phyloP scores from a whole-genome alignment of 2,113 vertebrate species.

The Corynorhinus townsendii region DNA sequence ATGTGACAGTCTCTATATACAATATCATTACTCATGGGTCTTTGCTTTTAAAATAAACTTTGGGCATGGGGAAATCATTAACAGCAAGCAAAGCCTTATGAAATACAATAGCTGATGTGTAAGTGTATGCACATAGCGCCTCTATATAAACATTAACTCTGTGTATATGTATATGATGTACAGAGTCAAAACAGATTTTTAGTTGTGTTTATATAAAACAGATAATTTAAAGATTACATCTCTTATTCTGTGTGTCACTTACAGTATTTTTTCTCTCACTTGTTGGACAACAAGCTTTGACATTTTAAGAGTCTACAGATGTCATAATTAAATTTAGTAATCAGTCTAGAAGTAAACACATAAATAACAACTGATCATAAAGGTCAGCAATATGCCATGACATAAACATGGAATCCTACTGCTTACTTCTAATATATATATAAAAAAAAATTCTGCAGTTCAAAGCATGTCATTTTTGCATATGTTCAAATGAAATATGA shows the following conservation, averaged over 20 bases:
- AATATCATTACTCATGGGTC: slow-evolving; percentile 22
- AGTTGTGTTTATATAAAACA: slow-evolving; percentile 57
- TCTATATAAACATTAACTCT: slow-evolving; percentile 28
- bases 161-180: slow-evolving; percentile 18
- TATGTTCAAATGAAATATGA: slow-evolving; percentile 60
- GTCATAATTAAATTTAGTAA: slow-evolving; percentile 74
- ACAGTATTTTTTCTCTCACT: slow-evolving; percentile 49
- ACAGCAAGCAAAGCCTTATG: neutral
- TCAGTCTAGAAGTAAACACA: slow-evolving; percentile 75
- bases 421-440: slow-evolving; percentile 26
- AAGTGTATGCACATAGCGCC: neutral
- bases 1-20: neutral
- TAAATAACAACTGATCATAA: slow-evolving; percentile 62
- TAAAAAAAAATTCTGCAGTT: slow-evolving; percentile 26
- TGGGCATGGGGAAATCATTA: slow-evolving; percentile 39
- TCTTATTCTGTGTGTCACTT: slow-evolving; percentile 50
- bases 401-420: slow-evolving; percentile 56
- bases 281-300: slow-evolving; percentile 63
- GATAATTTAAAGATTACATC: slow-evolving; percentile 58
- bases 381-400: slow-evolving; percentile 48
- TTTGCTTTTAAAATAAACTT: slow-evolving; percentile 44
- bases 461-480: slow-evolving; percentile 53
- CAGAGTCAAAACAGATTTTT: slow-evolving; percentile 47
- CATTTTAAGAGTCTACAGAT: slow-evolving; percentile 65
- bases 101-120: neutral